A percentile compares a stretch with the other conserved stretches of the same genome.
Evolutionary conservation across 2,888 invertebrate genomes (phyloP).

Genomic region (Atherix ibis): DNA sequence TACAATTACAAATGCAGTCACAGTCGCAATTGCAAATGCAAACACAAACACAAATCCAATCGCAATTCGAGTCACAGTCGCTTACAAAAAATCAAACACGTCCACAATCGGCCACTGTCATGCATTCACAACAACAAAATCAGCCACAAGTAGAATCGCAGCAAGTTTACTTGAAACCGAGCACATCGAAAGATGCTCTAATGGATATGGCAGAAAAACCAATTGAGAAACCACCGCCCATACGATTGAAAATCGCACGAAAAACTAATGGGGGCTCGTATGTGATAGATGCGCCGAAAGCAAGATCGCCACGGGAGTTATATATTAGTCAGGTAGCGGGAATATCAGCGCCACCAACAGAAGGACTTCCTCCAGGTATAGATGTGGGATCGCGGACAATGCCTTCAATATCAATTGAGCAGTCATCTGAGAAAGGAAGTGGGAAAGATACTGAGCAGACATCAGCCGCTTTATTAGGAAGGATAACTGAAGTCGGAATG

Average conservation of each 20-base stretch:
- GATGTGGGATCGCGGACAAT: too few relatives aligned
- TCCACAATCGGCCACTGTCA: not conserved
- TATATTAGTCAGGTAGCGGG: too few relatives aligned
- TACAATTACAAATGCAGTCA: not conserved
- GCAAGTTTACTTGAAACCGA: not conserved
- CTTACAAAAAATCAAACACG: not conserved
- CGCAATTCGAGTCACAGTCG: not conserved
- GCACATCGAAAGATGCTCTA: conserved; percentile 2
- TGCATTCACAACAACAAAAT: conserved; percentile 3
- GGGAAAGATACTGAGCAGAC: too few relatives aligned
- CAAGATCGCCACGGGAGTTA: not conserved
- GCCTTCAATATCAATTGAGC: too few relatives aligned
- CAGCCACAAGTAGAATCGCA: too few relatives aligned
- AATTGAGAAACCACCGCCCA: conserved; percentile 48
- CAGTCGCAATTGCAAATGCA: not conserved
- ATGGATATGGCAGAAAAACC: conserved; percentile 36
- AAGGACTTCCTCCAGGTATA: too few relatives aligned
- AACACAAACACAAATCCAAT: conserved; percentile 1
- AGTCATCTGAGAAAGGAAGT: too few relatives aligned
- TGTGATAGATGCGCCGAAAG: conserved; percentile 20
- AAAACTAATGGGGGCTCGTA: conserved; percentile 58
- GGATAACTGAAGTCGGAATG: too few relatives aligned
- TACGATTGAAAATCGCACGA: conserved; percentile 66
- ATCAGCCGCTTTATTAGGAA: too few relatives aligned
- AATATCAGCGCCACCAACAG: too few relatives aligned